phyloP scores from a whole-genome alignment of 2,113 vertebrate species.

The Falco punctatus region DNA sequence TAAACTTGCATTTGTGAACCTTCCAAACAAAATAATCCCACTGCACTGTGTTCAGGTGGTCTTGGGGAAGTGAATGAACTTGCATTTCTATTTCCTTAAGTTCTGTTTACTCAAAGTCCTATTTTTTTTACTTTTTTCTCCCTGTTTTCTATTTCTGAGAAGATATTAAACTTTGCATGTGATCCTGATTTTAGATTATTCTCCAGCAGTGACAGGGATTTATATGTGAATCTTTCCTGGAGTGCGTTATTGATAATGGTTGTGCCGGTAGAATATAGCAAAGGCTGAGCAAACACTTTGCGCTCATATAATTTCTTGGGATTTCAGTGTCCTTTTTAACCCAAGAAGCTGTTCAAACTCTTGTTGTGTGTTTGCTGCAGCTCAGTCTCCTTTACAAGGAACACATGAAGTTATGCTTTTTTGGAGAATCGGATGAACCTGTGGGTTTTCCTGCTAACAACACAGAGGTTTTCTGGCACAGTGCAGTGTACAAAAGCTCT shows the following conservation, averaged over 20 bases:
- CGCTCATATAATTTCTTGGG: not conserved
- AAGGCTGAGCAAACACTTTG: not conserved
- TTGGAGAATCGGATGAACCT: not conserved
- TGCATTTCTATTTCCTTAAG: slow-evolving; percentile 37
- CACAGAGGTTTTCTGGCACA: not conserved
- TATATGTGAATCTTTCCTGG: not conserved
- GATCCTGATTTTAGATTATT: slow-evolving; percentile 23
- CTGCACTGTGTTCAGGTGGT: slow-evolving; percentile 68
- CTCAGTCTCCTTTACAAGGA: not conserved
- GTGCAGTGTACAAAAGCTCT: not conserved
- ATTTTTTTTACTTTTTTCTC: not conserved
- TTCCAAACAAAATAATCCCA: slow-evolving; percentile 74
- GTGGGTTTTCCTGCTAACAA: not conserved
- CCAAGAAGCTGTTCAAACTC: not conserved
- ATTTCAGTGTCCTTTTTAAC: not conserved
- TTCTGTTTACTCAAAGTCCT: slow-evolving; percentile 32
- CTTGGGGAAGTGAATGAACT: slow-evolving; percentile 52
- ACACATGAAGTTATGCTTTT: not conserved
- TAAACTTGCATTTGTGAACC: slow-evolving; percentile 73
- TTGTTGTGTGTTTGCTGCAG: not conserved
- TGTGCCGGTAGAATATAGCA: not conserved
- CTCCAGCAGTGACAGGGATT: not conserved
- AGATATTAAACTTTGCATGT: not conserved
- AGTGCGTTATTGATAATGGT: not conserved
- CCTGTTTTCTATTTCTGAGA: slow-evolving; percentile 14